Conservation (phyloP, 2,113 vertebrate genomes). For the Strigops habroptila region DNA sequence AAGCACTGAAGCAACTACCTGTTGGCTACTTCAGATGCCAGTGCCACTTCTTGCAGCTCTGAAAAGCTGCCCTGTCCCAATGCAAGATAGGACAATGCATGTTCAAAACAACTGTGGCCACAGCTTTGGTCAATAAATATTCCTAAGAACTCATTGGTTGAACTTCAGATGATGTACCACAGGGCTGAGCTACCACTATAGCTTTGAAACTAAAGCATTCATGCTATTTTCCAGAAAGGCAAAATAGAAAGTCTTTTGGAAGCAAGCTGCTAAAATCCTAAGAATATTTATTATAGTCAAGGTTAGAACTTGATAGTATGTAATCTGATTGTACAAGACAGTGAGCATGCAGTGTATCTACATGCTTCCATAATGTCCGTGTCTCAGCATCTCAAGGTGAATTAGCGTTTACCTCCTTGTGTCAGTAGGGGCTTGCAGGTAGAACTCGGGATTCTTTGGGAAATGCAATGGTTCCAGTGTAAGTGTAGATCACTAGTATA, state of each 20-base stretch:
- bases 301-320: not conserved
- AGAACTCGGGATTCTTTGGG: not conserved
- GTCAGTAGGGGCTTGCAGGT: not conserved
- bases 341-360: rapidly evolving
- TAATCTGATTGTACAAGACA: not conserved
- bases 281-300: not conserved
- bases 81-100: not conserved
- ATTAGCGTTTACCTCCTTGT: not conserved
- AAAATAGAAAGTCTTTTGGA: not conserved
- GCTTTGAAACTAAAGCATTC: not conserved
- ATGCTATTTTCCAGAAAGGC: not conserved
- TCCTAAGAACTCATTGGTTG: rapidly evolving
- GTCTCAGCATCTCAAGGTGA: not conserved
- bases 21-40: not conserved
- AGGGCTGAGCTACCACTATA: not conserved
- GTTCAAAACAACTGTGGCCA: not conserved
- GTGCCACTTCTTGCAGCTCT: not conserved
- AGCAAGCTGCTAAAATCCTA: not conserved
- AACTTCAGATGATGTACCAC: not conserved
- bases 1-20: not conserved
- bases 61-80: not conserved
- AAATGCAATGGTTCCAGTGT: not conserved
- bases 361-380: not conserved
- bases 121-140: not conserved
- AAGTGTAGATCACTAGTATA: not conserved